phyloP scores from a whole-genome alignment of 2,113 vertebrate species.

The Girardinichthys multiradiatus region DNA sequence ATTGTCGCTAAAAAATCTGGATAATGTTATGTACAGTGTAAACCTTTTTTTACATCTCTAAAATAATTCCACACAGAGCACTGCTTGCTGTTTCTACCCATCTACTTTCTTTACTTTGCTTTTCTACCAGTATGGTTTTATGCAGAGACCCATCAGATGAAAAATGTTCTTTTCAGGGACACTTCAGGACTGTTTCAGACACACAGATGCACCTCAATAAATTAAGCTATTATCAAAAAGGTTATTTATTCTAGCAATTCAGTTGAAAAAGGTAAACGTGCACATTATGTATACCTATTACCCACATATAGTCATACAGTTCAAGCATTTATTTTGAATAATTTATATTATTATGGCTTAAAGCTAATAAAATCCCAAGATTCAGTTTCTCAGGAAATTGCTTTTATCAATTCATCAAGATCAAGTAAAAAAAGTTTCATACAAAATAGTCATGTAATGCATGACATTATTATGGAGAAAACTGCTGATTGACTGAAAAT shows the following conservation, averaged over 20 bases:
- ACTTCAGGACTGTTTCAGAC: neutral
- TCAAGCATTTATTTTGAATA: neutral
- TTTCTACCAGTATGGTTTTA: neutral
- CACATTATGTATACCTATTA: neutral
- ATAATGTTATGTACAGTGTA: slow-evolving; percentile 55
- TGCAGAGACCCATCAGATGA: too few relatives aligned
- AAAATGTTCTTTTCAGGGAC: neutral
- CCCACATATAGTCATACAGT: too few relatives aligned
- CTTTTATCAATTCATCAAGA: too few relatives aligned
- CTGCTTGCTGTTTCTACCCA: neutral
- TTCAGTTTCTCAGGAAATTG: neutral
- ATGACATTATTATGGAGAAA: too few relatives aligned
- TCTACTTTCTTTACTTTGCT: neutral
- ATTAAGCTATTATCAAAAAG: neutral
- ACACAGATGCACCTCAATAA: neutral
- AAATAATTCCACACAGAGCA: slow-evolving; percentile 1
- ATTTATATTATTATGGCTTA: neutral
- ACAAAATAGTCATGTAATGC: too few relatives aligned
- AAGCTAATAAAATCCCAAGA: neutral
- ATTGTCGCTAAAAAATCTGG: slow-evolving; percentile 25
- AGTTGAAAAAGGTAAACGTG: too few relatives aligned
- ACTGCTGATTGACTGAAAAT: neutral
- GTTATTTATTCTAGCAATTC: neutral
- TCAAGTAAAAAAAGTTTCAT: too few relatives aligned
- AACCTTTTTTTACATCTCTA: slow-evolving; percentile 13